Evolutionary conservation across 2,113 vertebrate genomes (phyloP).

Genomic region (Cepphus grylle): DNA sequence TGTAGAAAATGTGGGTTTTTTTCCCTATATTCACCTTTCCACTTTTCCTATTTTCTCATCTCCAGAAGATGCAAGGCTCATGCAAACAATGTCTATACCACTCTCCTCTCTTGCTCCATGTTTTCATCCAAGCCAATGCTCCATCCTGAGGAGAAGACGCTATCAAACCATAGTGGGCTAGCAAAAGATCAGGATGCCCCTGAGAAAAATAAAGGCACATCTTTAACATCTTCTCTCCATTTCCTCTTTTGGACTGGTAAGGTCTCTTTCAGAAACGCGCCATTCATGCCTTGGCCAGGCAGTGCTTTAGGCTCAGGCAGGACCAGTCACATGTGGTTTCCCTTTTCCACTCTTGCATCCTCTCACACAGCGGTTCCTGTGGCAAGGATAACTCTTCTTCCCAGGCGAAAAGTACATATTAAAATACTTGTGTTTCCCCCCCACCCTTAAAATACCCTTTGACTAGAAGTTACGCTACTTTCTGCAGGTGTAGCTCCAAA

Average conservation of each 20-base stretch:
- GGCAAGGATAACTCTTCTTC: background rate
- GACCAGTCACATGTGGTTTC: background rate
- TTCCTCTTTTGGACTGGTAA: background rate
- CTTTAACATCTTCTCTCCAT: background rate
- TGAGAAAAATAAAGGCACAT: background rate
- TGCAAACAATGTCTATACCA: background rate
- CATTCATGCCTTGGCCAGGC: background rate
- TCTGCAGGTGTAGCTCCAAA: background rate
- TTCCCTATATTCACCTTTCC: background rate
- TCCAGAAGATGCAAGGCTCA: background rate
- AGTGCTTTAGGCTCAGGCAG: background rate
- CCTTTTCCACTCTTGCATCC: background rate
- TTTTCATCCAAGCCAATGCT: background rate
- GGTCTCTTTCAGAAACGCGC: background rate
- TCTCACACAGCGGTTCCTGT: background rate
- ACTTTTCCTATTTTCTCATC: background rate
- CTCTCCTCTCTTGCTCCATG: no score
- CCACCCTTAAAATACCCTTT: background rate
- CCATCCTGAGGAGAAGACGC: background rate
- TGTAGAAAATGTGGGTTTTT: background rate
- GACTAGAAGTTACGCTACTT: background rate
- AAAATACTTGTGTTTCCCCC: background rate
- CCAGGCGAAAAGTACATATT: background rate
- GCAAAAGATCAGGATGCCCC: background rate
- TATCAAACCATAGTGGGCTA: rapidly evolving